Base-by-base conservation (phyloP, 2,888 invertebrate genomes). In the Pseudococcus longispinus region DNA sequence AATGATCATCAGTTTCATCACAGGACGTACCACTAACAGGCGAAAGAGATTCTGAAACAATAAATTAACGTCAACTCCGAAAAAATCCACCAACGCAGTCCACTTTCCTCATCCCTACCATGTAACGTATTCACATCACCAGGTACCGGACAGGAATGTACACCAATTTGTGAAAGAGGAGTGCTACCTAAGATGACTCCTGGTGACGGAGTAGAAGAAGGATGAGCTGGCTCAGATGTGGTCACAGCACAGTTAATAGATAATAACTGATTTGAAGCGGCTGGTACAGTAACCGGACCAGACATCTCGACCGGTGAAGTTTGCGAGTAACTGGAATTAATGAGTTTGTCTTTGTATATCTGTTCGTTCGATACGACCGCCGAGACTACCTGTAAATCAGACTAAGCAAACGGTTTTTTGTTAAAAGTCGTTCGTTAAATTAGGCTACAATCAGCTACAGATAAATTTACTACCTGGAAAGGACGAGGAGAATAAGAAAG, bases 121-220 rank as follows among this genome's bases (percentile, higher is more conserved):
- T 92, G 92, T 87, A 92, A 90, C 88, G 92, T 90, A 89, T 90
- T 91, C 89, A 90, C 90, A 89, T 92, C 92, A 88, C 90, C 91
- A 89, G 93, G 91, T 65, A 92, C 92, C 82, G 93, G 92, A 89
- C 95, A 92, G 82, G 94, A 91, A 89, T 93, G 94, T 88, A 94
- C 94, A 87, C 96, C 96, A 89, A 97, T 96, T 91, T 96, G 96
- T 80, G 96, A 95, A 87, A 97, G 93, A 0, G 97, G 96, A 85
- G 96, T 96, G 89, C 95, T 95, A 60, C 96, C 96, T 90, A 96
- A 95, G 77, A 86, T 86, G 85, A 96, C 94, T 46, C 91, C 90
- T 60, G 91, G 91, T 11, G 86, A 86, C 20, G 86, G 86, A 74
- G 86, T 77, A 44, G 77, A 46, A 42, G 85, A 60, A 6, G 84